Evolutionary conservation across 2,888 invertebrate genomes (phyloP).

Genomic region (Nephrotoma flavescens): DNA sequence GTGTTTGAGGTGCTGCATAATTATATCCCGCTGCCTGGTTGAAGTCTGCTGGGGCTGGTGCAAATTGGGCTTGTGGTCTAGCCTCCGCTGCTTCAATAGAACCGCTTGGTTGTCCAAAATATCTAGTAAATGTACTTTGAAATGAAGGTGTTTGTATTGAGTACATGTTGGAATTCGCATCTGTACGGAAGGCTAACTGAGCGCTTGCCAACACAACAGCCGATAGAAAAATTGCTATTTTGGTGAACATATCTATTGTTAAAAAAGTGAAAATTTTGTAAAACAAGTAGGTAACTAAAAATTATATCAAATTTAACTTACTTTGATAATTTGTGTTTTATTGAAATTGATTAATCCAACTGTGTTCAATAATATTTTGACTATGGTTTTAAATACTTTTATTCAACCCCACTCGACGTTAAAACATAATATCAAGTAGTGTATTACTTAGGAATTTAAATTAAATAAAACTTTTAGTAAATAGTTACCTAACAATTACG

Average conservation of each 20-base stretch:
- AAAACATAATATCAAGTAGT: neutral
- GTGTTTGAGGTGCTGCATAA: constrained; percentile 7
- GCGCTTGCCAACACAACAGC: constrained; percentile 12
- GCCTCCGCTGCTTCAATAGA: constrained; percentile 14
- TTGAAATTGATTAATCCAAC: neutral
- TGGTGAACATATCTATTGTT: neutral
- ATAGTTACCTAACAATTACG: neutral
- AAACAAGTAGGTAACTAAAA: neutral
- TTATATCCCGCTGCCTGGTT: neutral
- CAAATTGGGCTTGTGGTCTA: constrained; percentile 14
- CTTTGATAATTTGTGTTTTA: neutral
- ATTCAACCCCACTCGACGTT: neutral
- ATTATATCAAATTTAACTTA: neutral
- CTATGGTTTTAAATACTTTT: neutral
- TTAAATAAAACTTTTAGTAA: neutral
- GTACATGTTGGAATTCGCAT: constrained; percentile 27
- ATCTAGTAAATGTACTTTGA: constrained; percentile 29
- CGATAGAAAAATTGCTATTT: neutral
- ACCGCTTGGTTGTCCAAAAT: constrained; percentile 22
- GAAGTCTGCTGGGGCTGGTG: constrained; percentile 13
- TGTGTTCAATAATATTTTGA: neutral
- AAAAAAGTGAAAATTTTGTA: neutral
- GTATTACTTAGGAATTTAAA: neutral
- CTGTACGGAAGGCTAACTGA: constrained; percentile 27
- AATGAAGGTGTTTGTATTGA: constrained; percentile 27